Evolutionary conservation across 2,888 invertebrate species (phyloP).

Genomic region (Boloria selene): DNA sequence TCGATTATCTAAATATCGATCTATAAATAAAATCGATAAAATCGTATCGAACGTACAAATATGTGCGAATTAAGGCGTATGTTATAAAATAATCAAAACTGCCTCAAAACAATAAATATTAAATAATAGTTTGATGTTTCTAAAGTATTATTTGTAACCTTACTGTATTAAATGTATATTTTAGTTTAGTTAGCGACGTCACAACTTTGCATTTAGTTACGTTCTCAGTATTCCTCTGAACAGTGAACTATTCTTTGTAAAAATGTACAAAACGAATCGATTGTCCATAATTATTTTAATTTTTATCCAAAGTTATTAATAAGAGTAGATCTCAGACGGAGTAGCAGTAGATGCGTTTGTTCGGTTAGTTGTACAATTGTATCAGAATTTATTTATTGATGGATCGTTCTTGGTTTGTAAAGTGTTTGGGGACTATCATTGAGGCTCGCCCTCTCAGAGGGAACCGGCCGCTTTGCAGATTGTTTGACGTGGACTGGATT

Average conservation of each 20-base stretch:
- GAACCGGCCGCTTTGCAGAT: constrained; percentile 53
- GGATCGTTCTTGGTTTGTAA: constrained; percentile 53
- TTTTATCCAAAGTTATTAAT: constrained; percentile 80
- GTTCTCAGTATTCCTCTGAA: constrained; percentile 62
- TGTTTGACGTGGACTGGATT: constrained; percentile 66
- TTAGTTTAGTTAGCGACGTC: constrained; percentile 59
- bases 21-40: constrained; percentile 2
- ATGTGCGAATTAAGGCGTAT: constrained; percentile 20
- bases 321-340: constrained; percentile 80
- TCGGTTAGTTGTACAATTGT: constrained; percentile 69
- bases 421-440: not conserved
- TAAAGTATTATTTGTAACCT: constrained; percentile 60
- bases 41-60: constrained; percentile 1
- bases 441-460: not conserved
- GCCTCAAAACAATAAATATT: constrained; percentile 64
- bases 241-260: constrained; percentile 69
- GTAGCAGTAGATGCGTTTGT: constrained; percentile 61
- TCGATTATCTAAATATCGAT: constrained; percentile 15
- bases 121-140: constrained; percentile 58
- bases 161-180: constrained; percentile 52
- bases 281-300: constrained; percentile 72
- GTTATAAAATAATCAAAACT: constrained; percentile 51
- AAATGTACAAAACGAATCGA: constrained; percentile 74
- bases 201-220: constrained; percentile 67
- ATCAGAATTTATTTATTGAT: constrained; percentile 78